Evolutionary conservation across 2,797 vertebrate species (phyloP).

Genomic region (Glyptemys insculpta): DNA sequence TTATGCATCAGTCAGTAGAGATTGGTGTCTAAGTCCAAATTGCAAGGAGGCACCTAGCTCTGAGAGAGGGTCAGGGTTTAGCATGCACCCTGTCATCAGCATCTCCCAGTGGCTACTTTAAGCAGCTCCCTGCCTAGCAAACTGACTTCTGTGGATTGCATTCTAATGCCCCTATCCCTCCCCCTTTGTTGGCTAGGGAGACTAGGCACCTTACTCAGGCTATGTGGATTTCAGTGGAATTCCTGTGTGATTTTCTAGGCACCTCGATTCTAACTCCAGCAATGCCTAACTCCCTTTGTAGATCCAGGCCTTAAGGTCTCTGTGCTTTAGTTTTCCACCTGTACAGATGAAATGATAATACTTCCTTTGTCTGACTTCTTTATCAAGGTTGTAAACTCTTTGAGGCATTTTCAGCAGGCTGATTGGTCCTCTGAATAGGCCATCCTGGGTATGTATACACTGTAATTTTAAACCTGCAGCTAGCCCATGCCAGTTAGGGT

Average conservation of each 20-base stretch:
- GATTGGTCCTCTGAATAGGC: too few species aligned
- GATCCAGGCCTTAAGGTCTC: too few species aligned
- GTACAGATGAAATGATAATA: too few species aligned
- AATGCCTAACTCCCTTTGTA: neutral
- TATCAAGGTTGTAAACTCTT: too few species aligned
- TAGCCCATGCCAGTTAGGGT: too few species aligned
- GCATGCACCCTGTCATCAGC: neutral
- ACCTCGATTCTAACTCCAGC: neutral
- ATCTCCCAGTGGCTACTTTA: neutral
- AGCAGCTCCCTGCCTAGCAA: too few species aligned
- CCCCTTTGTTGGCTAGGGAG: neutral
- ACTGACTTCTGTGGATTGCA: neutral
- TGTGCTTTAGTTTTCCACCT: too few species aligned
- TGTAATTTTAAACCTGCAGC: too few species aligned
- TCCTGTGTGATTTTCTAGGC: neutral
- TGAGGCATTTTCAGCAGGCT: too few species aligned
- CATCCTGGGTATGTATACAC: too few species aligned
- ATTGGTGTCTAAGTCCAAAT: too few species aligned
- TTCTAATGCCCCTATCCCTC: neutral
- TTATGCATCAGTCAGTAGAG: neutral
- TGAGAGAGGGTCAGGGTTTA: neutral
- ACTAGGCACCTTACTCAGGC: neutral
- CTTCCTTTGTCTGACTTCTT: too few species aligned
- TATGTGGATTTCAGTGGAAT: neutral
- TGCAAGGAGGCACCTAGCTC: neutral